Percentiles rank a stretch among this genome's conserved stretches.
Conservation (phyloP, 2,113 vertebrate species). For the Mixornis gularis region DNA sequence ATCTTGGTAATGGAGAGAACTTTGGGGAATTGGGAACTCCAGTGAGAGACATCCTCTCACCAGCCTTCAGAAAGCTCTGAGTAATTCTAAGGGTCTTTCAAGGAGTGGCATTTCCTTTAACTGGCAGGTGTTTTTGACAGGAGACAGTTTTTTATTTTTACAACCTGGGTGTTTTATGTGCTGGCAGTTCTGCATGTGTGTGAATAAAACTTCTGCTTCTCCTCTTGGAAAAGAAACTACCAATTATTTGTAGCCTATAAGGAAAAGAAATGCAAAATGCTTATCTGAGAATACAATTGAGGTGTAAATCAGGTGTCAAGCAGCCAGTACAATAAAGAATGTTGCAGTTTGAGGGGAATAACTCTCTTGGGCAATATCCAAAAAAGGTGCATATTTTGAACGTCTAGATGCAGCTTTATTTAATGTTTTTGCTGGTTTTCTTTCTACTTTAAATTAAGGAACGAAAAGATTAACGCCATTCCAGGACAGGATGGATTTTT, state of each 20-base stretch:
- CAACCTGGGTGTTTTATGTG: not conserved
- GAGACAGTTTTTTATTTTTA: not conserved
- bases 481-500: accelerated
- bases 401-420: not conserved
- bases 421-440: not conserved
- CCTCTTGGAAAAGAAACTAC: not conserved
- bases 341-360: not conserved
- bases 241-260: not conserved
- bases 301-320: not conserved
- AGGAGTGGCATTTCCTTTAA: not conserved
- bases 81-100: not conserved
- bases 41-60: not conserved
- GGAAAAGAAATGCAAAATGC: not conserved
- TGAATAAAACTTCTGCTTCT: not conserved
- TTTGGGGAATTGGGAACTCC: not conserved
- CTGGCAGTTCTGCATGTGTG: not conserved
- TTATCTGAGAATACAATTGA: not conserved
- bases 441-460: not conserved
- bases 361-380: not conserved
- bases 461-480: not conserved
- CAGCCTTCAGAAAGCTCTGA: not conserved
- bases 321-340: not conserved
- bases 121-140: not conserved
- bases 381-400: not conserved
- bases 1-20: not conserved